A percentile compares a stretch with the other conserved stretches of the same genome.
Conservation (phyloP, 2,113 vertebrate genomes). For the Lamprologus callipterus region DNA sequence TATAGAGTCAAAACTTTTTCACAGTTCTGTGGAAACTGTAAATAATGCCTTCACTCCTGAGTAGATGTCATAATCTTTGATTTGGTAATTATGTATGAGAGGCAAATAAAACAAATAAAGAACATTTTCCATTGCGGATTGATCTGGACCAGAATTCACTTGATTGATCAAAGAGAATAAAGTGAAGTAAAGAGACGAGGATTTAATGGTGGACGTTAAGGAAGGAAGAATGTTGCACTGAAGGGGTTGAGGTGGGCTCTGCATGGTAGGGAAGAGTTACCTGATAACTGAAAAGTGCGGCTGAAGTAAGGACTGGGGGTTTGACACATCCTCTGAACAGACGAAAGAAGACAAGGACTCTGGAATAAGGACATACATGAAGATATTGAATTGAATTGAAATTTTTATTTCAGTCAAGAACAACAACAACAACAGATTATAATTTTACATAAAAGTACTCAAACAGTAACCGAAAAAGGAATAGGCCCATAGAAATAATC, state of each 20-base stretch:
- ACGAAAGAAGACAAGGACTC: background rate
- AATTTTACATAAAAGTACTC: too few species aligned
- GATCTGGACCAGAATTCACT: background rate
- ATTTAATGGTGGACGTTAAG: background rate
- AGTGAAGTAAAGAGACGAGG: background rate
- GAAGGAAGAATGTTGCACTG: background rate
- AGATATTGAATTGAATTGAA: background rate
- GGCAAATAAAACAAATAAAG: background rate
- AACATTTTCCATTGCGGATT: too few species aligned
- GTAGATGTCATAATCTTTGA: background rate
- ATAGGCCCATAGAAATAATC: too few species aligned
- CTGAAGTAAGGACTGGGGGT: background rate
- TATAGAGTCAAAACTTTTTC: constrained; percentile 9
- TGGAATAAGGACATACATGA: background rate
- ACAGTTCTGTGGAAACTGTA: background rate
- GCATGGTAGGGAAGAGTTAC: background rate
- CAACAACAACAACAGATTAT: too few species aligned
- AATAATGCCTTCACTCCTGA: background rate
- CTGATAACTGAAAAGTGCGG: background rate
- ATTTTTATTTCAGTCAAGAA: too few species aligned
- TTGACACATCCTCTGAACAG: background rate
- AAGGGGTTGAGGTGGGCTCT: background rate
- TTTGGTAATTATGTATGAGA: background rate
- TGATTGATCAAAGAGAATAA: background rate
- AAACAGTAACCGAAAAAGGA: too few species aligned